phyloP scores from a whole-genome alignment of 2,888 invertebrate genomes.

The Cryptosula pallasiana region DNA sequence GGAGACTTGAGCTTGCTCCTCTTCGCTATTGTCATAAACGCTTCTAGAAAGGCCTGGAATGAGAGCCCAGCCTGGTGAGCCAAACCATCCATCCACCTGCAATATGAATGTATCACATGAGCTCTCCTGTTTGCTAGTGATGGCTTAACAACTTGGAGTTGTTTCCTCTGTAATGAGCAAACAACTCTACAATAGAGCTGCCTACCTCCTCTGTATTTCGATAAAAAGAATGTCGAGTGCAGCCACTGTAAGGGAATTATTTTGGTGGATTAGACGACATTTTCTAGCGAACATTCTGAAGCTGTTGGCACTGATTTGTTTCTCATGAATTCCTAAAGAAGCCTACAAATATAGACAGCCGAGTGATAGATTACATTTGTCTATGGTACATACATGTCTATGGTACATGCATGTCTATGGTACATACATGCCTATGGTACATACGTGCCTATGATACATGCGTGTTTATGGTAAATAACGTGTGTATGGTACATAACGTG shows the following conservation, averaged over 20 bases:
- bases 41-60: conserved; percentile 47
- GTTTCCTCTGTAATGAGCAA: conserved; percentile 26
- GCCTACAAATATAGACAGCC: no score
- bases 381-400: no score
- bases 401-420: no score
- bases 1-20: conserved; percentile 34
- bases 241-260: conserved; percentile 29
- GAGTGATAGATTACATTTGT: no score
- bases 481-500: no score
- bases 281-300: conserved; percentile 24
- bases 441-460: no score
- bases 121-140: no score
- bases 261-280: conserved; percentile 7
- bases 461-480: no score
- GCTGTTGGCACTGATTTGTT: conserved; percentile 14
- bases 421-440: no score
- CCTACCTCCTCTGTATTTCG: conserved; percentile 47
- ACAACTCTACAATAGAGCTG: conserved; percentile 40
- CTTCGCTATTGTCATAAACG: conserved; percentile 42
- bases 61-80: conserved; percentile 36
- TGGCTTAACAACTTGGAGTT: background rate
- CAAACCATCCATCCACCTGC: background rate
- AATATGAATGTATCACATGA: no score
- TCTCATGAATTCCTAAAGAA: conserved; percentile 8
- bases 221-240: conserved; percentile 48